These are phyloP conservation scores for Melinaea marsaeus DNA, from an alignment of 2,888 invertebrate genomes.

Conservation along the genomic window DNA sequence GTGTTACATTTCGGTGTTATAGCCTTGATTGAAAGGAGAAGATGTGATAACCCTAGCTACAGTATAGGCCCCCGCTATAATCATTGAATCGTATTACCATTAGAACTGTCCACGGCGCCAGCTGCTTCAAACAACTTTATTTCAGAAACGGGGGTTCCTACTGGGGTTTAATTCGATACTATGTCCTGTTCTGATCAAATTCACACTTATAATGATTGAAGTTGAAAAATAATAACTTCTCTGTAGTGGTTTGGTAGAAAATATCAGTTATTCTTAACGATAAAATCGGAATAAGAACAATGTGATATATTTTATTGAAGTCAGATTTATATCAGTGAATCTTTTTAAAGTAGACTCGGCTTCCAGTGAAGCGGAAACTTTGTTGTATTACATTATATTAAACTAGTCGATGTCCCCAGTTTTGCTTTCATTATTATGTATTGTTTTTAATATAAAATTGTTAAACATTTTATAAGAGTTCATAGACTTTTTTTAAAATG, in stretches of 20 bases:
- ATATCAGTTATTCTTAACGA: constrained; percentile 4
- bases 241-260: constrained; percentile 10
- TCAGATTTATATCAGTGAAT: not conserved
- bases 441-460: no score
- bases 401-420: no score
- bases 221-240: constrained; percentile 29
- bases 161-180: constrained; percentile 35
- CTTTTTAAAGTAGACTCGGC: not conserved
- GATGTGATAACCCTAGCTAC: constrained; percentile 30
- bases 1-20: not conserved
- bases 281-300: constrained; percentile 6
- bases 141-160: constrained; percentile 39
- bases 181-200: constrained; percentile 31
- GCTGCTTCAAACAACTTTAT: constrained; percentile 73
- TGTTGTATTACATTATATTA: not conserved
- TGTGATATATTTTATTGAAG: not conserved
- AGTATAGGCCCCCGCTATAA: constrained; percentile 59
- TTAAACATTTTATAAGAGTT: no score
- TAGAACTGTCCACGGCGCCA: constrained; percentile 72
- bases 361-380: not conserved
- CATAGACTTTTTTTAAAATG: no score
- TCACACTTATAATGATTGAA: constrained; percentile 30
- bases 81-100: constrained; percentile 75
- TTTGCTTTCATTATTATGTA: no score
- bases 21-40: constrained; percentile 9